phyloP scores from a whole-genome alignment of 2,797 vertebrate species.

The Sebastes taczanowskii region DNA sequence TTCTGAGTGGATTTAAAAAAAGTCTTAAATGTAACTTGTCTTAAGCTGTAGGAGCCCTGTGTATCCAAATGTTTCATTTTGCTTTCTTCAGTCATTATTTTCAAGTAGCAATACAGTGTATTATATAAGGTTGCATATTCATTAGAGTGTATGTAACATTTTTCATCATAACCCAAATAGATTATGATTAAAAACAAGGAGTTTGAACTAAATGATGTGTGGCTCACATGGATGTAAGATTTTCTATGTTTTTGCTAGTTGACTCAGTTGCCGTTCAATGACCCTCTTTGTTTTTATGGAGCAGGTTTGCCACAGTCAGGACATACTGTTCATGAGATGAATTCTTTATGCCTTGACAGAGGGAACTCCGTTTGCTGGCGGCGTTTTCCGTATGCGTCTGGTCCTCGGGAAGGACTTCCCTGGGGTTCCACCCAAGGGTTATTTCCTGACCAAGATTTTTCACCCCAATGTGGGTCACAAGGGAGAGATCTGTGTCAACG shows the following conservation, averaged over 20 bases:
- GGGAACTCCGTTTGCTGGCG: constrained; percentile 93
- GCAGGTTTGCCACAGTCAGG: constrained; percentile 19
- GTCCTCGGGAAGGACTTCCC: constrained; percentile 95
- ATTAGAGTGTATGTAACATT: neutral
- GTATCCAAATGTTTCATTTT: neutral
- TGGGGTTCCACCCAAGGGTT: constrained; percentile 92
- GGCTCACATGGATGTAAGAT: neutral
- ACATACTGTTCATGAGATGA: constrained; percentile 60
- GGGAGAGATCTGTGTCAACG: constrained; percentile 95
- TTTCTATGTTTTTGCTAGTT: neutral
- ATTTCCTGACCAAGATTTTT: constrained; percentile 97
- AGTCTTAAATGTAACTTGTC: neutral
- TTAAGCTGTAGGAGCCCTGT: neutral
- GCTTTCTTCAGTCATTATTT: neutral
- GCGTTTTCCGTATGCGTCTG: constrained; percentile 93
- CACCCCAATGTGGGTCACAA: constrained; percentile 94
- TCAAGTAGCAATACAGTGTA: neutral
- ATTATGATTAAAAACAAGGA: neutral
- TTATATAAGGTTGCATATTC: neutral
- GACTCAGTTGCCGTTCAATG: constrained; percentile 20
- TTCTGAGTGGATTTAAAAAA: no score
- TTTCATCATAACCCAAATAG: neutral
- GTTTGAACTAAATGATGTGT: neutral
- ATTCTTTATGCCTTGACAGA: constrained; percentile 83
- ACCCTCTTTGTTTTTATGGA: constrained; percentile 30